These are phyloP conservation scores for Nansenia antarctica DNA, from an alignment of 2,113 vertebrate genomes.

Conservation along the genomic window DNA sequence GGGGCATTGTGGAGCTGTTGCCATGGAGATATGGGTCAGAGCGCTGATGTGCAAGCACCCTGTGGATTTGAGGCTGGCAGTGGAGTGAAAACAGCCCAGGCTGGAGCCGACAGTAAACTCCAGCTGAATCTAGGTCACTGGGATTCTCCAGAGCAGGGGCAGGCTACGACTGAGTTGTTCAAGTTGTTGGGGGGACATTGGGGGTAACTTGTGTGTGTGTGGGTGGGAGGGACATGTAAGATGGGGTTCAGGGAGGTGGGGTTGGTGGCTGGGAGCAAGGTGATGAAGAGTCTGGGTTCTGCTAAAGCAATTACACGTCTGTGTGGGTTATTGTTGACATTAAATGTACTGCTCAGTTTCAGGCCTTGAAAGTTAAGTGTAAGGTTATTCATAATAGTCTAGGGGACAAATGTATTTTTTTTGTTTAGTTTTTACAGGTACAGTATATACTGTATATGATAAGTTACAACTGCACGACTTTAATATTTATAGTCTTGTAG, in stretches of 20 bases:
- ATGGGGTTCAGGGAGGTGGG: conserved; percentile 6
- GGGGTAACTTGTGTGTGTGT: conserved; percentile 9
- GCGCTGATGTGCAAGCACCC: conserved; percentile 74
- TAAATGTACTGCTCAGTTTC: background rate
- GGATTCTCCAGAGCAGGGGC: conserved; percentile 80
- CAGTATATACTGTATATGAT: no score
- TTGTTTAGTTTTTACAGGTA: background rate
- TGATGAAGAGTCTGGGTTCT: conserved; percentile 10
- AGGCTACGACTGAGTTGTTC: conserved; percentile 52
- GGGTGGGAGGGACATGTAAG: background rate
- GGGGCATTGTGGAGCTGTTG: conserved; percentile 68
- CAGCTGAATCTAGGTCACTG: conserved; percentile 85
- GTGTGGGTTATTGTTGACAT: background rate
- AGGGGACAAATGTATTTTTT: background rate
- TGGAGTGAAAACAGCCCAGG: conserved; percentile 53
- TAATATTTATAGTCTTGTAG: no score
- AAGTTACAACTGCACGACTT: no score
- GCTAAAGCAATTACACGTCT: conserved; percentile 18
- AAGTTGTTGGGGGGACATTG: conserved; percentile 28
- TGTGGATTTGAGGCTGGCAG: conserved; percentile 72
- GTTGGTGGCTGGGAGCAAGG: background rate
- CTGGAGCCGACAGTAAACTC: conserved; percentile 76
- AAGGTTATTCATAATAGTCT: background rate
- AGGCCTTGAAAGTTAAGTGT: background rate
- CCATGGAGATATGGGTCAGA: conserved; percentile 88